These are phyloP conservation scores for Semaprochilodus insignis DNA, from an alignment of 2,797 vertebrate genomes.

Conservation along the genomic window DNA sequence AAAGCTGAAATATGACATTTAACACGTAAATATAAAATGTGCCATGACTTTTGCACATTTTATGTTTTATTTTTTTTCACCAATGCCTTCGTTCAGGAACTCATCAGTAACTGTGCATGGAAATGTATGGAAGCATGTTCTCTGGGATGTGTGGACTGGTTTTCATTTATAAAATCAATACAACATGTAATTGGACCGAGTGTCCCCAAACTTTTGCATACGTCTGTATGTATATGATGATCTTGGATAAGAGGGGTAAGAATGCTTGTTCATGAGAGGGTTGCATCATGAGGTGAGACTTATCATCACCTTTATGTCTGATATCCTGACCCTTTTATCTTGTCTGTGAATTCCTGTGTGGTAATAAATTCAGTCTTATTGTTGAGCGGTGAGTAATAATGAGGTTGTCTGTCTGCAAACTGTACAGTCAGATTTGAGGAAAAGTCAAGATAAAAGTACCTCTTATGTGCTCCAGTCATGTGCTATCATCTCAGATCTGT, in stretches of 20 bases:
- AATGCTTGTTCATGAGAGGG: background rate
- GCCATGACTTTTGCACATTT: no score
- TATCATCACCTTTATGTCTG: background rate
- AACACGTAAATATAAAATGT: no score
- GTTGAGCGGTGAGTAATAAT: background rate
- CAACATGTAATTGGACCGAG: no score
- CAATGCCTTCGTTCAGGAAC: no score
- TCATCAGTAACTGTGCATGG: no score
- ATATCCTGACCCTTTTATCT: background rate
- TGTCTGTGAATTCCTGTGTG: background rate
- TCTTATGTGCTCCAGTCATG: background rate
- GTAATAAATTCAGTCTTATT: background rate
- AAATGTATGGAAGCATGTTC: no score
- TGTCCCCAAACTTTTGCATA: no score
- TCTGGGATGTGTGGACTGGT: no score
- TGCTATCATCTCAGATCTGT: background rate
- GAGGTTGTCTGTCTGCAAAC: background rate
- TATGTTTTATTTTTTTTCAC: no score
- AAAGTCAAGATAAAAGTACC: background rate
- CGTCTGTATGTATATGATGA: background rate
- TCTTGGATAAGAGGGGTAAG: background rate
- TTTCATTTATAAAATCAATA: no score
- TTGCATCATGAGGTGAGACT: background rate
- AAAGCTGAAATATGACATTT: no score
- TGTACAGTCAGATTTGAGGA: background rate